A percentile compares a stretch with the other conserved stretches of the same genome.
These are phyloP conservation scores for Manis javanica DNA, from an alignment of 2,797 vertebrate genomes.

Conservation along the genomic window DNA sequence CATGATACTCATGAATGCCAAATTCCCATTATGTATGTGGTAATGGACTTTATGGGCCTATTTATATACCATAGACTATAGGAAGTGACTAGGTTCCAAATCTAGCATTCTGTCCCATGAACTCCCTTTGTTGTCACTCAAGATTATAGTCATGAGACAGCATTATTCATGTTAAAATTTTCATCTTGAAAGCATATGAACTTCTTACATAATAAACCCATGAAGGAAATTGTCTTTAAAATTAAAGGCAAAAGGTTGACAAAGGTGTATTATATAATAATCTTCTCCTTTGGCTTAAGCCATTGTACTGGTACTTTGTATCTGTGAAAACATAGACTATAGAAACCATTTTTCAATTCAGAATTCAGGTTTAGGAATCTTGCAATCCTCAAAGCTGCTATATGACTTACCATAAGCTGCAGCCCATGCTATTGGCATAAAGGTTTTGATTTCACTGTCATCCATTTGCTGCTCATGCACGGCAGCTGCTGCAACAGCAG, in stretches of 20 bases:
- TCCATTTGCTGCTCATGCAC: constrained; percentile 91
- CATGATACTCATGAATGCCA: background rate
- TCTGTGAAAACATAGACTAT: background rate
- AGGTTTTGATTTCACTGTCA: constrained; percentile 92
- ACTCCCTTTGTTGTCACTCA: background rate
- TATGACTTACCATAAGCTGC: constrained; percentile 89
- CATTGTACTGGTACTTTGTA: background rate
- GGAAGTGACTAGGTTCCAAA: background rate
- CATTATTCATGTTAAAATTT: background rate
- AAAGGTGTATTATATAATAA: background rate
- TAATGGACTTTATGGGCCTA: background rate
- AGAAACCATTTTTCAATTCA: background rate
- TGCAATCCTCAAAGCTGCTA: background rate
- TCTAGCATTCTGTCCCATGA: background rate
- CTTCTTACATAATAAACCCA: background rate
- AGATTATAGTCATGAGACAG: background rate
- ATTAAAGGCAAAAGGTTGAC: background rate
- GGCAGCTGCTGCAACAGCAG: constrained; percentile 78
- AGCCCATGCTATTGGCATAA: constrained; percentile 94
- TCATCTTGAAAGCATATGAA: background rate
- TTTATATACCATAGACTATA: background rate
- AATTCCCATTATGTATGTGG: background rate
- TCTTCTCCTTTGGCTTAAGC: background rate
- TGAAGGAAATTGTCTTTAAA: background rate
- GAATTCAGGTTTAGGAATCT: background rate